phyloP scores from a whole-genome alignment of 2,797 vertebrate species.

The Pseudocheirus occidentalis region DNA sequence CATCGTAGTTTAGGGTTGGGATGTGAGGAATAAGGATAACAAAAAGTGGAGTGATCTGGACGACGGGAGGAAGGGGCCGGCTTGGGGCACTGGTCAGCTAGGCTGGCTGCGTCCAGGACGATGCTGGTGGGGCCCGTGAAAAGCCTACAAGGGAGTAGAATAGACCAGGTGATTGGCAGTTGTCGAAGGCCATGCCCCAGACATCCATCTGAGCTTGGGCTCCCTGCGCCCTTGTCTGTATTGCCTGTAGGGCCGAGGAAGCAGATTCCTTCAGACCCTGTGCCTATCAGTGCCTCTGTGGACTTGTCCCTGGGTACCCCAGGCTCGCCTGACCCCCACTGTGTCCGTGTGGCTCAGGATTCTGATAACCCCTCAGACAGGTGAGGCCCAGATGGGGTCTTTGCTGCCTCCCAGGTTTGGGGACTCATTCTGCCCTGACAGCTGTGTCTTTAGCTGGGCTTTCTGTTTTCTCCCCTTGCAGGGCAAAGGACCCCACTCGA shows the following conservation, averaged over 20 bases:
- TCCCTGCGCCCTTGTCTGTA: not conserved
- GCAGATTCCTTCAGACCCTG: conserved; percentile 61
- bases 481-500: conserved; percentile 59
- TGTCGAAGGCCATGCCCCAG: not conserved
- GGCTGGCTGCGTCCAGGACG: too few species aligned
- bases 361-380: not conserved
- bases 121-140: not conserved
- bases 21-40: too few species aligned
- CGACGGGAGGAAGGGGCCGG: too few species aligned
- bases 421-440: accelerated
- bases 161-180: not conserved
- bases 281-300: conserved; percentile 52
- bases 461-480: not conserved
- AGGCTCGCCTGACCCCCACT: conserved; percentile 20
- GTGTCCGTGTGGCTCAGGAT: conserved; percentile 44
- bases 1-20: too few species aligned
- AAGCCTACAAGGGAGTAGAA: too few species aligned
- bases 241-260: conserved; percentile 1
- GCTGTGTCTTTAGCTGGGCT: not conserved
- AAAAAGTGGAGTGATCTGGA: too few species aligned
- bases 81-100: too few species aligned
- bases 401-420: not conserved
- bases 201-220: not conserved
- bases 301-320: not conserved
- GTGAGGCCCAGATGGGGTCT: not conserved